Base-by-base conservation (phyloP, 2,888 invertebrate species). In the Xestoiulus laeticollis region DNA sequence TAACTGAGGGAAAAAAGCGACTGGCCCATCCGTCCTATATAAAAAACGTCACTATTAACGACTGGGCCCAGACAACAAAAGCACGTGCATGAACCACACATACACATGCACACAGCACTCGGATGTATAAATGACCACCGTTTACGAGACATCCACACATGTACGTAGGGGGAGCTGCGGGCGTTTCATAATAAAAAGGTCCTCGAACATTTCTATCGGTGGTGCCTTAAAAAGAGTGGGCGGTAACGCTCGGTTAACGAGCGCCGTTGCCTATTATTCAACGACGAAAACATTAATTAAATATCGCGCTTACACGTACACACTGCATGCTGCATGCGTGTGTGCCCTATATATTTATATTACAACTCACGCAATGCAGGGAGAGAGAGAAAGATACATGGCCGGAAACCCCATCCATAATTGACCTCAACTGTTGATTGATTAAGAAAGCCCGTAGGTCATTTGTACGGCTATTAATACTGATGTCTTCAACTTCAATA, bases 391-490 rank as follows among this genome's bases (percentile, higher is more conserved):
- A 22, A 59, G 48, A 48, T 22, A 78, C 30, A 32, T 30, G 30
- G 26, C 14, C 78, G 16, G 78, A 78, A 78, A 44, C 38, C 38
- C 85, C 85, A 43, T 85, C 44, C 44, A 85, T 85, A 85, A 85
- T 85, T 85, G 85, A 85, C 85, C 85, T 38, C 38, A 38, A 85
- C 44, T 6, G 38, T 38, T 85, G 85, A 85, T 85, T 85, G 85
- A 85, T 85, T 85, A 85, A 85, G 85, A 85, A 38, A 85, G 43
- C 43, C 38, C 38, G n/a, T 44, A 43, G 85, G 85, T 85, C 43
- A 85, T 85, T 85, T 85, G 38, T 85, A 85, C 44, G 22, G 44
- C 85, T 38, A 85, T 85, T 85, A 85, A 85, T 85, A 85, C 38
- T 26, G 85, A 22, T 85, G 85, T 85, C 85, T 85, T 78, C 43